Evolutionary conservation across 2,113 vertebrate species (phyloP), one percentile per base, ranked within the genome.

Genomic region (Vulpes ferrilata): DNA sequence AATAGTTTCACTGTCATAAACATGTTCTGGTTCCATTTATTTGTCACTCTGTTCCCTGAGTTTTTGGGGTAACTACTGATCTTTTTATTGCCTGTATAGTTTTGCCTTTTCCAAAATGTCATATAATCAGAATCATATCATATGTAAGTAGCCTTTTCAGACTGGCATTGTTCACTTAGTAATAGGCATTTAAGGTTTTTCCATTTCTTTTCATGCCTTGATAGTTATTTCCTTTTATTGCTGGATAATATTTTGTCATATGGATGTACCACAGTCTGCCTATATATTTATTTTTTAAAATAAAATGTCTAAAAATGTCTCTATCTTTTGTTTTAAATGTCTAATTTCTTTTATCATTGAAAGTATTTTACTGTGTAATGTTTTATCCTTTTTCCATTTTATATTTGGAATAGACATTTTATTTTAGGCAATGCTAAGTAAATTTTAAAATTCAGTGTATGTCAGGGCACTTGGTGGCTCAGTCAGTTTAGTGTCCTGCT

Each of bases 261-360:
- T 35, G 30, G 11, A 51, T 79, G 9, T 22, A 62, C 16, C 7
- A 85, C 35, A 55, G 23, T 51, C 15, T 94, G 9, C 48, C 25
- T 23, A 43, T 67, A 2, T 3, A 25, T 15, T 80, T 38, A 88
- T 82, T 89, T 93, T 74, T 86, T 9, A 5, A 32, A 43, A 64
- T 43, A 69, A 19, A 91, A 57, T 92, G 3, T 74, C 55, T 80
- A 22, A 88, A 71, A 73, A 10, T 92, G 3, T 79, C 43, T 83
- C 2, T 82, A 78, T 65, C 20, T 83, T 97, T 69, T 67, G 5
- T 81, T 96, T 94, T 9, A 85, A 65, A 30, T 87, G 16, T 57
- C 60, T 87, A n/a, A 65, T 95, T 83, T 88, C 17, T 79, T 90
- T 73, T 78, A 53, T 95, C 82, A 86, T 38, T 93, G 5, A 88